Conservation (phyloP, 1,140 invertebrate species). For the Ips nitidus region DNA sequence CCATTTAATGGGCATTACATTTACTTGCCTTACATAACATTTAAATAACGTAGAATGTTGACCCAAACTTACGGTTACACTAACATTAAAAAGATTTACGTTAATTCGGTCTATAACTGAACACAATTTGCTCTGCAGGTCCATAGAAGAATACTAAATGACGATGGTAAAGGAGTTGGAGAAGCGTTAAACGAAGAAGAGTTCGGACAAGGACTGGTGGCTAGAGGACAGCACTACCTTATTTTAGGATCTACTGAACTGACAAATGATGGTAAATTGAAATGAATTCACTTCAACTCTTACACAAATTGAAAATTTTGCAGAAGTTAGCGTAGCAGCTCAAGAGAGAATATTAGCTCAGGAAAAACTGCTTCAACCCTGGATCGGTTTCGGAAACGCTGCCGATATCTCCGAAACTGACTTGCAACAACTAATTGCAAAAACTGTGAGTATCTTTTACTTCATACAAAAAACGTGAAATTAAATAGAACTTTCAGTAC, state of each 20-base stretch:
- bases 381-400: constrained; percentile 35
- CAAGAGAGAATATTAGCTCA: constrained; percentile 38
- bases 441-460: not conserved
- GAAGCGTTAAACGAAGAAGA: constrained; percentile 82
- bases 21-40: not conserved
- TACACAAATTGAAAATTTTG: not conserved
- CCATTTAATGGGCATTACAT: too few relatives aligned
- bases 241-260: constrained; percentile 31
- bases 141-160: constrained; percentile 80
- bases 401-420: not conserved
- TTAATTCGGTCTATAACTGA: not conserved
- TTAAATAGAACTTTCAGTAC: not conserved
- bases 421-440: not conserved
- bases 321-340: constrained; percentile 22
- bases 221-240: constrained; percentile 66
- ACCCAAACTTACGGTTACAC: not conserved
- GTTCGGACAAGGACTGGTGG: constrained; percentile 67
- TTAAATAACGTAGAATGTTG: not conserved
- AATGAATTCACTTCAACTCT: not conserved
- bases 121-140: constrained; percentile 60
- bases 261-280: not conserved
- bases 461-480: not conserved
- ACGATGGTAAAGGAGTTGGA: constrained; percentile 90
- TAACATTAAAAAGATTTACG: not conserved
- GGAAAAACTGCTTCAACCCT: constrained; percentile 38